These are phyloP conservation scores for Incurvaria masculella DNA, from an alignment of 2,888 invertebrate genomes.

Conservation along the genomic window DNA sequence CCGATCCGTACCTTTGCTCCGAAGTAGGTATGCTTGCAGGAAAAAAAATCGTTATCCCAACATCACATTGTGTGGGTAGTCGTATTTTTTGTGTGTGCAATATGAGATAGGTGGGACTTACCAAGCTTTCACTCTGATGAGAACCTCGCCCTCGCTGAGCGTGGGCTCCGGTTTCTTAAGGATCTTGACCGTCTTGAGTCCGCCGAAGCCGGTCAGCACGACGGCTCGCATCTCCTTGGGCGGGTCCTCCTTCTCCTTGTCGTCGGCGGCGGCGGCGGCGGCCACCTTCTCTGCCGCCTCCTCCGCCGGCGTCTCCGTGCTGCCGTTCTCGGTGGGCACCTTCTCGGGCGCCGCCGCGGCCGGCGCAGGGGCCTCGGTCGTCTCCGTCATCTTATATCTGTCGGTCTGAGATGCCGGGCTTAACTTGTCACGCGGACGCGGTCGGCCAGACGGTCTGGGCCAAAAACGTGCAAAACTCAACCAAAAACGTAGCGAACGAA, in stretches of 20 bases:
- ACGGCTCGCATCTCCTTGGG: constrained; percentile 84
- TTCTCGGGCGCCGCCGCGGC: constrained; percentile 51
- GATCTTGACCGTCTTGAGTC: constrained; percentile 80
- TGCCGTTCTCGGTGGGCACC: constrained; percentile 53
- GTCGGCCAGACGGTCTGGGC: constrained; percentile 25
- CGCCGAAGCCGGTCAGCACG: constrained; percentile 82
- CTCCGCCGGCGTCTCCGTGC: constrained; percentile 46
- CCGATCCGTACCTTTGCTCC: too few species aligned
- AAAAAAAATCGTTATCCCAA: too few species aligned
- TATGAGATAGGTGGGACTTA: constrained; percentile 47
- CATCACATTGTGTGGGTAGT: too few species aligned
- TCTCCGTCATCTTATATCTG: constrained; percentile 43
- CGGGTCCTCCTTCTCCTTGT: constrained; percentile 52
- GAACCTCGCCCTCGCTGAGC: constrained; percentile 69
- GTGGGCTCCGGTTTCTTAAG: constrained; percentile 76
- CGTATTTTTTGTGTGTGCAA: not conserved
- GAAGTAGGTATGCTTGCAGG: too few species aligned
- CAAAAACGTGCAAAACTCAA: constrained; percentile 7
- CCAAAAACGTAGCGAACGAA: constrained; percentile 18
- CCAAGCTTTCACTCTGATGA: constrained; percentile 84
- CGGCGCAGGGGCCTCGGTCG: constrained; percentile 47
- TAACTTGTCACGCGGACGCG: constrained; percentile 23
- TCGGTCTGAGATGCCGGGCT: constrained; percentile 9
- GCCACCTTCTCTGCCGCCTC: constrained; percentile 53
- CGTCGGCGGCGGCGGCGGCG: constrained; percentile 38